Evolutionary conservation across 2,113 vertebrate species (phyloP), one percentile per base, ranked within the genome.

Genomic region (Heterocephalus glaber): DNA sequence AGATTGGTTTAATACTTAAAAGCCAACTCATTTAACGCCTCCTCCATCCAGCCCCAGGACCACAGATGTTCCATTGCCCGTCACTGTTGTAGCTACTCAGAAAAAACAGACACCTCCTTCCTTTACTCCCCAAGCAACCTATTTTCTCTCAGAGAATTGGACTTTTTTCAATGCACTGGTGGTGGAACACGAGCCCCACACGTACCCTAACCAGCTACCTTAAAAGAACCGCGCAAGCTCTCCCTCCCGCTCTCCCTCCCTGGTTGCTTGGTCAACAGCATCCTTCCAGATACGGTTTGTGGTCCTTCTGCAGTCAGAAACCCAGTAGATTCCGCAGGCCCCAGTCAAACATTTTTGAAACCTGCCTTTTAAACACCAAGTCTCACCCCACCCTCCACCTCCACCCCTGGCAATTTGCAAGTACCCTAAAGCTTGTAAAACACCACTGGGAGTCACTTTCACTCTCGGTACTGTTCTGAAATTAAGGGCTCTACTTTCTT

Each of bases 191-290:
- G 20, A 77, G 54, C 35, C 16, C 11, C 49, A 0, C 0, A 2
- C 41, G 33, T 22, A 16, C 47, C n/a, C 74, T 85, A 41, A 84
- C 20, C 56, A 54, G 2, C 44, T 19, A 2, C 56, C 77, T 35
- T 22, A 9, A 20, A 41, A 28, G 7, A 26, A 2, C 13, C 13
- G 22, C 38, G 12, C 3, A 30, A 0, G 19, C 14, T 4, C 47
- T 49, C 47, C 47, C 47, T 49, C 47, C 47, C 47, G 47, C 47
- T 49, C 47, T 49, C 82, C 52, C 26, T 47, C 54, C 74, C 74
- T 17, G 2, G 6, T 1, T 7, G 9, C 35, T 83, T 35, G 10
- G 20, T n/a, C 54, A 20, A 4, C 6, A 1, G 5, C 7, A 13
- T 44, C 35, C 35, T 47, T 86, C 11, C 44, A 61, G 41, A 54